Conservation (phyloP, 2,888 invertebrate species). For the Tiliacea citrago region DNA sequence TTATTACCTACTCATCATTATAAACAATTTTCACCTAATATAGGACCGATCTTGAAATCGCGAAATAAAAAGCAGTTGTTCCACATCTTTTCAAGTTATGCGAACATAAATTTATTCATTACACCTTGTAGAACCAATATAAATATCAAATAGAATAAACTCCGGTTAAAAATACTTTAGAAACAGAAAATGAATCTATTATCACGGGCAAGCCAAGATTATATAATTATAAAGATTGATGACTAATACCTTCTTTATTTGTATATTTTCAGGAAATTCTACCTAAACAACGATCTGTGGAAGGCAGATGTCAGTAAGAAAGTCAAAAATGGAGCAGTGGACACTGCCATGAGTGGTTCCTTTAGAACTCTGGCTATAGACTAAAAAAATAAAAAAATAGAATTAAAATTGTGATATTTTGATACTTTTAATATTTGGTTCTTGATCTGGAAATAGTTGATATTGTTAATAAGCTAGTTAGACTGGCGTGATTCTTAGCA, state of each 20-base stretch:
- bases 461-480: background rate
- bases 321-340: slow-evolving; percentile 73
- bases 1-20: no score
- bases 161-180: background rate
- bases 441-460: slow-evolving; percentile 1
- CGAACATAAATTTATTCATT: no score
- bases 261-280: slow-evolving; percentile 85
- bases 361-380: slow-evolving; percentile 91
- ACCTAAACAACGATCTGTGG: slow-evolving; percentile 90
- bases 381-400: no score
- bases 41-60: no score
- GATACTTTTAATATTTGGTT: slow-evolving; percentile 1
- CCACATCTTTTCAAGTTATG: no score
- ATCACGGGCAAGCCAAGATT: no score
- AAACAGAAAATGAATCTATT: background rate
- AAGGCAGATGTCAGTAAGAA: slow-evolving; percentile 90
- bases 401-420: background rate
- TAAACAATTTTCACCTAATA: no score
- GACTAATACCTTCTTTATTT: background rate
- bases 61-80: no score
- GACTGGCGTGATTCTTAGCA: background rate
- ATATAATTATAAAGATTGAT: background rate
- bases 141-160: no score
- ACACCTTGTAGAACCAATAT: no score
- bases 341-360: slow-evolving; percentile 88